phyloP scores from a whole-genome alignment of 2,888 invertebrate species.

The Rhyacophila evoluta region DNA sequence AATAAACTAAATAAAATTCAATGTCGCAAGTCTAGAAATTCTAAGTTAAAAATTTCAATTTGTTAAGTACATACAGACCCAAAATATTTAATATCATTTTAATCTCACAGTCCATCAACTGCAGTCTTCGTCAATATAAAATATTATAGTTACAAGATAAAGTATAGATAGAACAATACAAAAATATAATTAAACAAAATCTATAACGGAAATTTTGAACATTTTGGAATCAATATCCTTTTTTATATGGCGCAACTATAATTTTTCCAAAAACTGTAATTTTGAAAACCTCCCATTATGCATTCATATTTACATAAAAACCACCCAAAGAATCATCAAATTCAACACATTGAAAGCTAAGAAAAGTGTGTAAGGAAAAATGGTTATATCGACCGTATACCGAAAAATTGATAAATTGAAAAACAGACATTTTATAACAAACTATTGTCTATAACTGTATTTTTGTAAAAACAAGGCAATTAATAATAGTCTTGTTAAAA shows the following conservation, averaged over 20 bases:
- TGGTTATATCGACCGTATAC: background rate
- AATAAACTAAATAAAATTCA: too few relatives aligned
- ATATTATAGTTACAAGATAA: background rate
- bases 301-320: slow-evolving; percentile 28
- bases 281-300: slow-evolving; percentile 29
- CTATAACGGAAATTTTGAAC: slow-evolving; percentile 29
- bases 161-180: slow-evolving; percentile 9
- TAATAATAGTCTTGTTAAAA: too few relatives aligned
- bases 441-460: too few relatives aligned
- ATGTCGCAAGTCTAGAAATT: background rate
- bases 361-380: background rate
- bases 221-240: slow-evolving; percentile 37
- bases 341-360: background rate
- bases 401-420: too few relatives aligned
- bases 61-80: slow-evolving; percentile 26
- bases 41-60: slow-evolving; percentile 2
- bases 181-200: background rate
- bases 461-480: too few relatives aligned
- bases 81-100: slow-evolving; percentile 32
- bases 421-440: too few relatives aligned
- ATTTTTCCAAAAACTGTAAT: slow-evolving; percentile 32
- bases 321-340: slow-evolving; percentile 31
- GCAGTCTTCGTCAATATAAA: slow-evolving; percentile 47
- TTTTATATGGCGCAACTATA: slow-evolving; percentile 52
- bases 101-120: slow-evolving; percentile 43